Evolutionary conservation across 2,797 vertebrate genomes (phyloP), one percentile per base, ranked within the genome.

Genomic region (Sebastolobus alascanus): DNA sequence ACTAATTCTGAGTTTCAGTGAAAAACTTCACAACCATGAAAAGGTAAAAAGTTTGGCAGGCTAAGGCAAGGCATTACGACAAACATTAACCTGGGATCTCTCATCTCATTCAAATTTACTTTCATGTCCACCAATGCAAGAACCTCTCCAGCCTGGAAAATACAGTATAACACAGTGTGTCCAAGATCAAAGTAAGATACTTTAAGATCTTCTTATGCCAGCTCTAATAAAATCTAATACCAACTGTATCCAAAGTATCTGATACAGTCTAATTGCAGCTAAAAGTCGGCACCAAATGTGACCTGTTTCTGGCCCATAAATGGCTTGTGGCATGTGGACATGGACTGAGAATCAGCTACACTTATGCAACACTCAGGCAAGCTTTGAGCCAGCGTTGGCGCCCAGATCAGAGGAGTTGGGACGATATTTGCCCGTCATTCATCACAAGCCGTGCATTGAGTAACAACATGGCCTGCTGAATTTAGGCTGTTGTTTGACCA

Each of bases 131-230:
- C 43, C 38, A 64, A 10, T 58, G 25, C 25, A 31, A 46, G 70
- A 82, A 65, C 25, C 9, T 68, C 25, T 59, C n/a, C 5, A 37
- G 52, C 4, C 68, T 4, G 16, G 16, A 72, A 84, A 73, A 75
- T 50, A 63, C 40, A 60, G 25, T 27, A 38, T 40, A 35, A 63
- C 64, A 56, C 58, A 73, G 59, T 50, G 60, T 68, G 65, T 43
- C 37, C 12, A 9, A 71, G 67, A 73, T 84, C 81, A 88, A 84
- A 84, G 67, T n/a, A 16, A 52, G 72, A 80, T 63, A 80, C 76
- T 83, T 80, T 65, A 79, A 72, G 64, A 56, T 13, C 50, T 74
- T 64, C 27, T 72, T 10, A 67, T 69, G 33, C 11, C 37, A 27
- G 8, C 9, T 27, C 43, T 67, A 38, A 76, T 71, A 35, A 67